Conservation (phyloP, 2,888 invertebrate genomes). For the Acleris holmiana region DNA sequence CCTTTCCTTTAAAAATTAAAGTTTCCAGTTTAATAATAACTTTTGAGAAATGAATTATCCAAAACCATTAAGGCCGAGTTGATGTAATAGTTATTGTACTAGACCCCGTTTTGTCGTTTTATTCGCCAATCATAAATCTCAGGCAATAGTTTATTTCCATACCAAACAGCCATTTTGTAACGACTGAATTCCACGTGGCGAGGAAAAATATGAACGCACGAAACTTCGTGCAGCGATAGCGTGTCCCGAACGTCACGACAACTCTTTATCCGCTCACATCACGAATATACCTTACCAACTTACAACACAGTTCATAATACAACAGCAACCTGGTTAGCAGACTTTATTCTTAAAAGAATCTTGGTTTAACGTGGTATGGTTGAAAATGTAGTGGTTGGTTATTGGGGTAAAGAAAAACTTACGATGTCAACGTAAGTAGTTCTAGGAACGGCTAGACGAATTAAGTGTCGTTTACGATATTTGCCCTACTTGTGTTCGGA, state of each 20-base stretch:
- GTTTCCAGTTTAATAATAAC: too few relatives aligned
- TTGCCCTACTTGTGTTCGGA: constrained; percentile 53
- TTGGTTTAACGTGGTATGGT: constrained; percentile 47
- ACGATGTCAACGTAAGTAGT: constrained; percentile 42
- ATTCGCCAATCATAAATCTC: constrained; percentile 19
- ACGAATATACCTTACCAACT: neutral
- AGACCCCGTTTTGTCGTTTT: neutral
- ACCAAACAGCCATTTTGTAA: constrained; percentile 19
- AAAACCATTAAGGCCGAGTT: too few relatives aligned
- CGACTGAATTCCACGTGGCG: constrained; percentile 36
- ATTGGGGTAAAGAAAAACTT: constrained; percentile 45
- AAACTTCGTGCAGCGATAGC: constrained; percentile 71
- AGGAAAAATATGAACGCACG: constrained; percentile 72
- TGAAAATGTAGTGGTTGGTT: constrained; percentile 42
- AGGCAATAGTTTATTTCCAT: constrained; percentile 40
- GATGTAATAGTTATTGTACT: neutral
- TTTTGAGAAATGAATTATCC: too few relatives aligned
- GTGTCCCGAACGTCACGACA: constrained; percentile 49
- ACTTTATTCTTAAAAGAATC: constrained; percentile 24
- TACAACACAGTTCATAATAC: constrained; percentile 12
- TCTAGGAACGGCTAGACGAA: constrained; percentile 63
- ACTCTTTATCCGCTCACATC: constrained; percentile 28
- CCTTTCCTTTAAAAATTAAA: too few relatives aligned
- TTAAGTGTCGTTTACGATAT: constrained; percentile 59
- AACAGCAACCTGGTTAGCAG: neutral